phyloP scores from a whole-genome alignment of 2,888 invertebrate species.

The Sicus ferrugineus region DNA sequence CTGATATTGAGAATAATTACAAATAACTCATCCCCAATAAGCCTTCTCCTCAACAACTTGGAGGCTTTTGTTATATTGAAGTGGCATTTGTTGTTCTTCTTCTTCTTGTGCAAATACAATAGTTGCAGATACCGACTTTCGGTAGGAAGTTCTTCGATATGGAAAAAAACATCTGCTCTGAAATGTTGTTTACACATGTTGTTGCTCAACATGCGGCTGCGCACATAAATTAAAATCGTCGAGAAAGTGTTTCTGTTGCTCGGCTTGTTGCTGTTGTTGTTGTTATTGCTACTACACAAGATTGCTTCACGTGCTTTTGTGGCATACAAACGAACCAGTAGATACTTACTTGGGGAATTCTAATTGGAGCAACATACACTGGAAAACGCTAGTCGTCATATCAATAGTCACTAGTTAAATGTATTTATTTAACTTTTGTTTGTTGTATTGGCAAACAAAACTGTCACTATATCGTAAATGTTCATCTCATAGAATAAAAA shows the following conservation, averaged over 20 bases:
- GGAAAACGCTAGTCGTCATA: too few relatives aligned
- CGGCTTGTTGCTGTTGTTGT: not conserved
- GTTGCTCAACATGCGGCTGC: slow-evolving; percentile 26
- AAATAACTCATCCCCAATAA: slow-evolving; percentile 8
- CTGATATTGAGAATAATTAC: slow-evolving; percentile 26
- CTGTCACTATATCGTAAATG: not conserved
- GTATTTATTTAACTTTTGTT: too few relatives aligned
- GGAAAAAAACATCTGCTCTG: slow-evolving; percentile 30
- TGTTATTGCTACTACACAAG: not conserved
- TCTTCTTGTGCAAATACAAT: not conserved
- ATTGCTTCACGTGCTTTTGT: slow-evolving; percentile 10
- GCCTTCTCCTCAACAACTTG: slow-evolving; percentile 1
- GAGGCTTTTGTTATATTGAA: not conserved
- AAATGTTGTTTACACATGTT: slow-evolving; percentile 31
- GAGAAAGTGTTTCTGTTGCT: slow-evolving; percentile 13
- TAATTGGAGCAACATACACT: slow-evolving; percentile 15
- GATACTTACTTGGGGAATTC: not conserved
- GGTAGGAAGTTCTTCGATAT: not conserved
- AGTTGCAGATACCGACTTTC: slow-evolving; percentile 7
- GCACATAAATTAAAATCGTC: slow-evolving; percentile 26
- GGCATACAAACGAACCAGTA: not conserved
- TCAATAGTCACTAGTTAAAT: too few relatives aligned
- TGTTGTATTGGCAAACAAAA: not conserved
- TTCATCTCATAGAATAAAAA: not conserved
- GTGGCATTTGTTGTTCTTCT: slow-evolving; percentile 9